Evolutionary conservation across 2,113 vertebrate species (phyloP).

Genomic region (Oncorhynchus nerka): DNA sequence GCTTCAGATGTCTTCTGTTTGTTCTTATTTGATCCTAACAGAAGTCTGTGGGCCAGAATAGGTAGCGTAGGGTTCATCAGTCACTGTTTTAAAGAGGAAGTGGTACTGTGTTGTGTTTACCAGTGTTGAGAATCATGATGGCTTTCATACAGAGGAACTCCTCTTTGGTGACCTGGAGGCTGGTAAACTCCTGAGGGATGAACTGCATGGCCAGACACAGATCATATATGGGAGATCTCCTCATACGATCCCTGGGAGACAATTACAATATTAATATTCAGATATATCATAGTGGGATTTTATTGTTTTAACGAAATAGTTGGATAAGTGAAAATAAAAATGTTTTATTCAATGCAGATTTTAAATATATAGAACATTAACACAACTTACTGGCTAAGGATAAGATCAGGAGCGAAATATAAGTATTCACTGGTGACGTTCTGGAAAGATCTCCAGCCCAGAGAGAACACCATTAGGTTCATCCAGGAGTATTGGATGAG

Average conservation of each 20-base stretch:
- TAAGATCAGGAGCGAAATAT: constrained; percentile 94
- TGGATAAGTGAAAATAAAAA: neutral
- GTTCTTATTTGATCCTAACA: constrained; percentile 1
- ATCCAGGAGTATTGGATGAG: constrained; percentile 99
- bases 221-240: constrained; percentile 91
- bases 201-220: constrained; percentile 93
- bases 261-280: neutral
- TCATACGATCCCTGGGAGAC: constrained; percentile 86
- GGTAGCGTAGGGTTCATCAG: neutral
- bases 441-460: constrained; percentile 96
- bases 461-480: constrained; percentile 94
- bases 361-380: neutral
- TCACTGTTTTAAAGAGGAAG: neutral
- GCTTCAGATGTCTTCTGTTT: constrained; percentile 6
- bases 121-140: constrained; percentile 92
- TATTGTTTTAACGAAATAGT: neutral
- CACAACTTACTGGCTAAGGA: constrained; percentile 92
- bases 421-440: constrained; percentile 91
- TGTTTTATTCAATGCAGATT: neutral
- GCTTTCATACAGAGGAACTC: constrained; percentile 99
- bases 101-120: constrained; percentile 65
- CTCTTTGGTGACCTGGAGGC: constrained; percentile 89
- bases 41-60: neutral
- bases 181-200: constrained; percentile 93
- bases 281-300: too few relatives aligned